A percentile compares a stretch with the other conserved stretches of the same genome.
These are phyloP conservation scores for Thereva nobilitata DNA, from an alignment of 2,888 invertebrate species.

Conservation along the genomic window DNA sequence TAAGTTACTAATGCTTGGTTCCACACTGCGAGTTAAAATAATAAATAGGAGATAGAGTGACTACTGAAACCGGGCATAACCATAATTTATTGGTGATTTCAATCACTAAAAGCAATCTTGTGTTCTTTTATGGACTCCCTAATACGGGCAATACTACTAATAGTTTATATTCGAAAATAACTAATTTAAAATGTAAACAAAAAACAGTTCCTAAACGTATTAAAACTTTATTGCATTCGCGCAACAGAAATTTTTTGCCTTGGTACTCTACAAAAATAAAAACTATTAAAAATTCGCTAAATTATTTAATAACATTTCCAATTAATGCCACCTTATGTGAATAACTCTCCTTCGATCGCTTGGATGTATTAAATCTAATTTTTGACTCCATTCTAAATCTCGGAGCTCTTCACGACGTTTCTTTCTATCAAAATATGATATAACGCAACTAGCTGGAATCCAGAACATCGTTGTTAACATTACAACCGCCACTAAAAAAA, in stretches of 20 bases:
- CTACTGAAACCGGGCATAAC: no score
- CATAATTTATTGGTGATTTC: no score
- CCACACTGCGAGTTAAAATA: no score
- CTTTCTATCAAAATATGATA: constrained; percentile 81
- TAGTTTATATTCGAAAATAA: no score
- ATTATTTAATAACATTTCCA: neutral
- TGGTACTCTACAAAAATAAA: constrained; percentile 51
- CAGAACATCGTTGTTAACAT: constrained; percentile 89
- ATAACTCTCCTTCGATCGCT: constrained; percentile 73
- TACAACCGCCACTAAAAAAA: constrained; percentile 67
- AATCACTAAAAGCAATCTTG: no score
- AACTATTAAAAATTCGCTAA: neutral
- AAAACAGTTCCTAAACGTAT: neutral
- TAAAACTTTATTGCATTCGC: constrained; percentile 45
- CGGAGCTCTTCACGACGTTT: constrained; percentile 73
- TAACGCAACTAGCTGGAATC: constrained; percentile 91
- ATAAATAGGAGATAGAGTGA: no score
- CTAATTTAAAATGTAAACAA: no score
- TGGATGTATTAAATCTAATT: constrained; percentile 73
- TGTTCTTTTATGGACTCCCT: no score
- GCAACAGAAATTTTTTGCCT: constrained; percentile 57
- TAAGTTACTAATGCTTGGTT: no score
- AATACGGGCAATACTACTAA: no score
- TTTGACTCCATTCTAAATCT: constrained; percentile 71
- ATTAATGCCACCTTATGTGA: constrained; percentile 62